A percentile compares a stretch with the other conserved stretches of the same genome.
These are phyloP conservation scores for Corbicula japonica DNA, from an alignment of 2,888 invertebrate genomes.

Conservation along the genomic window DNA sequence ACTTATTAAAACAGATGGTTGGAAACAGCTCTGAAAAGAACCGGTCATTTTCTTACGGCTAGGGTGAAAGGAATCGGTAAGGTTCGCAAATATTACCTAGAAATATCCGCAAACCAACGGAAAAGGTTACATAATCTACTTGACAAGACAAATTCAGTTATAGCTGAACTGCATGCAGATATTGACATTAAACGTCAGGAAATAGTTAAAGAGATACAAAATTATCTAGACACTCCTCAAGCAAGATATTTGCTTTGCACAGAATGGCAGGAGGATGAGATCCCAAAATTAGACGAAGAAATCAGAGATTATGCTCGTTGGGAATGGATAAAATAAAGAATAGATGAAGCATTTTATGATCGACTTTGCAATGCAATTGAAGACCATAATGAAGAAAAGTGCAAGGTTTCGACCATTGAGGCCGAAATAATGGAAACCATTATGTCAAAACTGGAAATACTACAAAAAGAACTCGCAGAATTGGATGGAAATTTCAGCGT, in stretches of 20 bases:
- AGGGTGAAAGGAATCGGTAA: conserved; percentile 69
- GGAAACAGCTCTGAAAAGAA: conserved; percentile 71
- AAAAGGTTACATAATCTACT: conserved; percentile 63
- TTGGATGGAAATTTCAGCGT: conserved; percentile 43
- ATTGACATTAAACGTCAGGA: conserved; percentile 56
- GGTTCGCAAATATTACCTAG: conserved; percentile 68
- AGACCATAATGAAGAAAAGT: conserved; percentile 63
- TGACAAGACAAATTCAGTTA: conserved; percentile 58
- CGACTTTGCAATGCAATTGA: conserved; percentile 60
- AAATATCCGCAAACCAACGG: conserved; percentile 53
- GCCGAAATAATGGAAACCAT: conserved; percentile 56
- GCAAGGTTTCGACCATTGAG: conserved; percentile 53
- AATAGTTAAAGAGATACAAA: conserved; percentile 52
- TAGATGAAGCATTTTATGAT: conserved; percentile 58
- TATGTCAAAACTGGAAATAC: conserved; percentile 66
- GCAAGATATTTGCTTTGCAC: conserved; percentile 55
- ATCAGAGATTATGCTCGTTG: conserved; percentile 38
- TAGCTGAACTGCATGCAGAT: conserved; percentile 44
- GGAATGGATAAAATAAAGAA: conserved; percentile 55
- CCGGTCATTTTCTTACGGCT: conserved; percentile 70
- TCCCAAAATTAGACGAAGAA: conserved; percentile 45
- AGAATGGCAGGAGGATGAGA: conserved; percentile 66
- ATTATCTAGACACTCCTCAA: conserved; percentile 49
- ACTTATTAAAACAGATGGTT: conserved; percentile 73
- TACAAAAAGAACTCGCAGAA: conserved; percentile 65